Percentiles rank a stretch among this genome's conserved stretches.
Conservation (phyloP, 2,888 invertebrate genomes). For the Loripinus fragilis region DNA sequence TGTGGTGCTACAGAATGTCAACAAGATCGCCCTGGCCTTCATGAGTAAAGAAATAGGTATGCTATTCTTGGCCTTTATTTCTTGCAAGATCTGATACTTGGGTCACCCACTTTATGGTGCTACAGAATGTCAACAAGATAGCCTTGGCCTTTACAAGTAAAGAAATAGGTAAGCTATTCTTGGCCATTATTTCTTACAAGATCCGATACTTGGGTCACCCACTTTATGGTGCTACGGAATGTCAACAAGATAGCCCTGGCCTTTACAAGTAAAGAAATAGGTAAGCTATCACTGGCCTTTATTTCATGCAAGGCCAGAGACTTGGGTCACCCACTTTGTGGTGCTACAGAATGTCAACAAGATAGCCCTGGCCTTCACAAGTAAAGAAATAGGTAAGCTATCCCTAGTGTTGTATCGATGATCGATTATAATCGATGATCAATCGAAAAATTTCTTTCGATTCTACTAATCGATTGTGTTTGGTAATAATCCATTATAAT, state of each 20-base stretch:
- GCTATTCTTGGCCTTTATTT: too few relatives aligned
- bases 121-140: slow-evolving; percentile 83
- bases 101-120: slow-evolving; percentile 83
- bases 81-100: slow-evolving; percentile 82
- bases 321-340: slow-evolving; percentile 83
- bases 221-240: too few relatives aligned
- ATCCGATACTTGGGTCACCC: too few relatives aligned
- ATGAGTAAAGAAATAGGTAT: slow-evolving; percentile 84
- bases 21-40: slow-evolving; percentile 83
- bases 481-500: too few relatives aligned
- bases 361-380: slow-evolving; percentile 82
- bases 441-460: too few relatives aligned
- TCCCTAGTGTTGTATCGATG: too few relatives aligned
- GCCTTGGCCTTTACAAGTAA: slow-evolving; percentile 83
- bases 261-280: too few relatives aligned
- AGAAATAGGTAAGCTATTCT: slow-evolving; percentile 83
- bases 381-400: slow-evolving; percentile 83
- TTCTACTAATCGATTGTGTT: too few relatives aligned
- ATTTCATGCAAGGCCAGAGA: slow-evolving; percentile 81
- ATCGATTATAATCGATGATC: too few relatives aligned
- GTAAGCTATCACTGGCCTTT: too few relatives aligned
- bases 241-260: too few relatives aligned
- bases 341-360: slow-evolving; percentile 82
- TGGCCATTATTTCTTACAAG: too few relatives aligned
- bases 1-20: slow-evolving; percentile 81